phyloP scores from a whole-genome alignment of 2,888 invertebrate species.

The Xylocampa areola region DNA sequence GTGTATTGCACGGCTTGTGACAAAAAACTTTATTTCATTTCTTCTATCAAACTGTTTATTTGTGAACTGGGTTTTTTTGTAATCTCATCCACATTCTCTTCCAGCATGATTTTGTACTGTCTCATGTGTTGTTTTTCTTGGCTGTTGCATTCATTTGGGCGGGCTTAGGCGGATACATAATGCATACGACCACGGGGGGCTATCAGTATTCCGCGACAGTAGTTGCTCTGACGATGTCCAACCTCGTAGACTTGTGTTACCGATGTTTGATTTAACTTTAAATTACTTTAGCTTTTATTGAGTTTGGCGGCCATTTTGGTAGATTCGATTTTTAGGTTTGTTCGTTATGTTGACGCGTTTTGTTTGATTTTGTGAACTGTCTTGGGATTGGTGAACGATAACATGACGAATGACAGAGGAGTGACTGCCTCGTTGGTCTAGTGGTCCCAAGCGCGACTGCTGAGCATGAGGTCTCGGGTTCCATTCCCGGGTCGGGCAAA shows the following conservation, averaged over 20 bases:
- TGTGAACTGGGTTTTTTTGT: too few relatives aligned
- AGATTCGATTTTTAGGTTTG: slow-evolving; percentile 8
- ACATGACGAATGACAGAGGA: too few relatives aligned
- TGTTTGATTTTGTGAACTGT: not conserved
- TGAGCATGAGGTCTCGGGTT: too few relatives aligned
- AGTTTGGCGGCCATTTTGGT: slow-evolving; percentile 19
- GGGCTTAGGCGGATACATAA: slow-evolving; percentile 87
- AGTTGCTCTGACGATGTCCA: slow-evolving; percentile 65
- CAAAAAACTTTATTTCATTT: not conserved
- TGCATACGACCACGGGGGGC: slow-evolving; percentile 82
- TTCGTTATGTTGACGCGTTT: not conserved
- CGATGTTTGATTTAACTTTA: slow-evolving; percentile 61
- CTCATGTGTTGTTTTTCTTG: slow-evolving; percentile 78
- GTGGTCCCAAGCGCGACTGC: too few relatives aligned
- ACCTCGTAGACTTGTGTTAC: slow-evolving; percentile 59
- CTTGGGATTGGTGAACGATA: too few relatives aligned
- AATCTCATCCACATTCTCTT: slow-evolving; percentile 35
- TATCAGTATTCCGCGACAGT: slow-evolving; percentile 83
- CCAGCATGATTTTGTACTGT: slow-evolving; percentile 31
- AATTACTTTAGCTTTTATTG: slow-evolving; percentile 59
- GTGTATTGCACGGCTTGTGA: too few relatives aligned
- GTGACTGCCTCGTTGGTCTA: too few relatives aligned
- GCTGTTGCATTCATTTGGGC: slow-evolving; percentile 85
- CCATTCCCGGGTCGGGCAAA: too few relatives aligned
- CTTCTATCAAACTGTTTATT: too few relatives aligned